Base-by-base conservation (phyloP, 2,113 vertebrate species). In the Brachyistius frenatus region DNA sequence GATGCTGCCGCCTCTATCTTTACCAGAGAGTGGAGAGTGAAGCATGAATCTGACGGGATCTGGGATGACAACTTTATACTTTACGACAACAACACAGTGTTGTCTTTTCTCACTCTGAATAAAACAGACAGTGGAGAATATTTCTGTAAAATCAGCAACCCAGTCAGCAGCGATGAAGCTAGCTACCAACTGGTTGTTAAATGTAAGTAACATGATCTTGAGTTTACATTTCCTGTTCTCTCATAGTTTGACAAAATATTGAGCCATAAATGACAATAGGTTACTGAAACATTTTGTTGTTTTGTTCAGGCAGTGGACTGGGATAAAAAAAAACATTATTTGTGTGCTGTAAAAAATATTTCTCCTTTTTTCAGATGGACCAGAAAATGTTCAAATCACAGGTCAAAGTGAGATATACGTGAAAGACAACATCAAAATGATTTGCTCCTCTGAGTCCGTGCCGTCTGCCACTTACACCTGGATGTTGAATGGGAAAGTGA, bases 301-400 rank as follows among this genome's bases (percentile, higher is more conserved):
- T 46, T 44, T 62, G 6, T 33, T 36, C 16, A 23, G 49, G 15
- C 36, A 15, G 5, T 44, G n/a, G 41, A 4, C 31, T 50, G 7
- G 3, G 15, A 8, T 3, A 11, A 33, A 37, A 11, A 33, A 37
- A 33, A 52, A 11, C 3, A 62, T 2, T 16, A 1, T 41, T 32
- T 1, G 3, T 44, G 31, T 23, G 14, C 35, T 15, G 3, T 56
- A 37, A 44, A 4, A 23, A 54, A 15, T 62, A 5, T 76, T 39
- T 70, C 62, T 87, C 23, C 23, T 23, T 23, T 88, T 78, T 87
- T 66, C 84, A 94, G 93, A 89, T 86, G 93, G 93, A 68, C 93
- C 93, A 65, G 83, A 75, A 5, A 65, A 68, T 15, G 76, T 89
- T 54, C 3, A 16, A 41, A 85, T 94, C 73, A 1, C 2, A 2